Conservation (phyloP, 2,797 vertebrate genomes). For the Otolemur crassicaudatus region DNA sequence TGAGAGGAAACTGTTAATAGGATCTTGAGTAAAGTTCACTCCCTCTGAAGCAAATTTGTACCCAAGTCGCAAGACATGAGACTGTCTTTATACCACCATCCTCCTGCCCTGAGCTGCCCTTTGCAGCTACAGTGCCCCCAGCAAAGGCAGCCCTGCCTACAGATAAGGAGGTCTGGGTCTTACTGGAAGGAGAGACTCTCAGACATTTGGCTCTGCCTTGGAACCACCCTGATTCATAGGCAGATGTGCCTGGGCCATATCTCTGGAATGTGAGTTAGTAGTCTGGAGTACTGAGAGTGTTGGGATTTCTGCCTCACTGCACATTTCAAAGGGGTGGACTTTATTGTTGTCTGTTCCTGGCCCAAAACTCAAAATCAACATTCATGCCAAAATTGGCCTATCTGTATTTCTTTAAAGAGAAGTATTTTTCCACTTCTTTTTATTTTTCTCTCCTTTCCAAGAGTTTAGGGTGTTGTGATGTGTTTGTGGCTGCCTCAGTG, state of each 20-base stretch:
- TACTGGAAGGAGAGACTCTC: background rate
- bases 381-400: background rate
- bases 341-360: background rate
- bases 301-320: background rate
- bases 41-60: background rate
- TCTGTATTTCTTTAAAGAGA: background rate
- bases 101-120: no score
- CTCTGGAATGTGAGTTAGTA: background rate
- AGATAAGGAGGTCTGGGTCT: background rate
- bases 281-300: background rate
- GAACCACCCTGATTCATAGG: background rate
- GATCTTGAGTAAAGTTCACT: background rate
- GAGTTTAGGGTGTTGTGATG: background rate
- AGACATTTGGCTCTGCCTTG: background rate
- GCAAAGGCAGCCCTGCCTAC: background rate
- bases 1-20: background rate
- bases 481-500: background rate
- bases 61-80: background rate
- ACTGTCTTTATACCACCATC: no score
- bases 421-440: background rate
- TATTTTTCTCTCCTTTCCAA: background rate
- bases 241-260: background rate
- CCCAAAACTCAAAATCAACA: background rate
- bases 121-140: background rate
- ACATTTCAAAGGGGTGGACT: rapidly evolving